Conservation (phyloP, 2,888 invertebrate genomes). For the Cyaniris semiargus region DNA sequence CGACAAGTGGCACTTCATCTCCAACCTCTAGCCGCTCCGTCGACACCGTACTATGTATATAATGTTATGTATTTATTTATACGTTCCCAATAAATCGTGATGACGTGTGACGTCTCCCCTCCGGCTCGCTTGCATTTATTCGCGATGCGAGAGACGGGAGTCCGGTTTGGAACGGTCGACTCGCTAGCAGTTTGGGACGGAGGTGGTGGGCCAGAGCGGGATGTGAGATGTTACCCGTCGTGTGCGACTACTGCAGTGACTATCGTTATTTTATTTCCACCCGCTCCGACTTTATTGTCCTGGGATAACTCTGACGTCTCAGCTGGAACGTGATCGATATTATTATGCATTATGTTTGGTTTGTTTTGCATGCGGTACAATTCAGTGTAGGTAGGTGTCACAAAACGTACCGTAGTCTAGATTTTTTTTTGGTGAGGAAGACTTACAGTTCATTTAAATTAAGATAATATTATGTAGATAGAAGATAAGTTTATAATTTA, state of each 20-base stretch:
- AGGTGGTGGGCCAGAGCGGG: background rate
- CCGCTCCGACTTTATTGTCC: background rate
- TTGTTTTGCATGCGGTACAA: background rate
- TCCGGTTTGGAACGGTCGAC: background rate
- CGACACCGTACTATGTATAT: background rate
- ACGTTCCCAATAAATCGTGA: background rate
- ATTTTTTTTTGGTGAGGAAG: too few relatives aligned
- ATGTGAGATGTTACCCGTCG: background rate
- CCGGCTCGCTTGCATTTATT: background rate
- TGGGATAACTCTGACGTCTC: background rate
- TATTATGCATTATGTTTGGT: background rate
- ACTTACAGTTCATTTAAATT: too few relatives aligned
- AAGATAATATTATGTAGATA: too few relatives aligned
- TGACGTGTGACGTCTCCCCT: background rate
- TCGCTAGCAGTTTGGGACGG: background rate
- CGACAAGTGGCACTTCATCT: slow-evolving; percentile 69
- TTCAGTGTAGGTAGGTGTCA: background rate
- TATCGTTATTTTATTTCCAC: background rate
- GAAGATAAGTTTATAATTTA: too few relatives aligned
- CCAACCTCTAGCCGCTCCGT: slow-evolving; percentile 52
- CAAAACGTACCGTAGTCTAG: background rate
- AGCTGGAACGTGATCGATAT: too few relatives aligned
- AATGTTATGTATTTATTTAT: background rate
- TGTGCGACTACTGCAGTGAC: background rate
- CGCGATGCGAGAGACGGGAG: background rate